Conservation (phyloP, 2,797 vertebrate species). For the Bothrops alternatus region DNA sequence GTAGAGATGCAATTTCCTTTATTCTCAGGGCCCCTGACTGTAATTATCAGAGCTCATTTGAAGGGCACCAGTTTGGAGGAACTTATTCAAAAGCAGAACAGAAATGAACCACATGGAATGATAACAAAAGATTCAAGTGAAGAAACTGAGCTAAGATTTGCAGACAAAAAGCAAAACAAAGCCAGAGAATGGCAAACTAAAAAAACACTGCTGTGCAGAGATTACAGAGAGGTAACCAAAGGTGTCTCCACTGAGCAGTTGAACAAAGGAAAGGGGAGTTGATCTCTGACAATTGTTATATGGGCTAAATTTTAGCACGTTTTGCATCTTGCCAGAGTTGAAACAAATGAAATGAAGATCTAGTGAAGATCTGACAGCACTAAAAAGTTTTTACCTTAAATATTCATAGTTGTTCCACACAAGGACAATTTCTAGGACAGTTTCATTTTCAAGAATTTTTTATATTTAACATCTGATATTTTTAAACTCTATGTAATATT, state of each 20-base stretch:
- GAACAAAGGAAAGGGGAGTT: not conserved
- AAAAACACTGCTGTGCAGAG: not conserved
- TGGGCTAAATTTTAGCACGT: not conserved
- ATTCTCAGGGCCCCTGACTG: not conserved
- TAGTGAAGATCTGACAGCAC: not conserved
- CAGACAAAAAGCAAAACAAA: not conserved
- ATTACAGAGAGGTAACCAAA: not conserved
- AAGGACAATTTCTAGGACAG: not conserved
- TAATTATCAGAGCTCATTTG: not conserved
- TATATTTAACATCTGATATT: not conserved
- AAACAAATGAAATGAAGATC: not conserved
- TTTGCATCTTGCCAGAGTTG: not conserved
- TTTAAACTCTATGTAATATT: not conserved
- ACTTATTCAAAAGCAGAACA: not conserved
- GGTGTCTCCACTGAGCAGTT: not conserved
- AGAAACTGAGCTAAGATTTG: not conserved
- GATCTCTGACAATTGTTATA: not conserved
- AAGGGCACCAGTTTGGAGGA: not conserved
- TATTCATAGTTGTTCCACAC: not conserved
- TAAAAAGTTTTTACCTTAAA: not conserved
- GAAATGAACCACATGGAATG: not conserved
- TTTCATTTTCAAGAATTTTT: not conserved
- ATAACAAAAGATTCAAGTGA: not conserved
- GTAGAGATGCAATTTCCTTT: not conserved
- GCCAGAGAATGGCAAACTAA: not conserved